These are phyloP conservation scores for Gymnarchus niloticus DNA, from an alignment of 2,113 vertebrate species.

Conservation along the genomic window DNA sequence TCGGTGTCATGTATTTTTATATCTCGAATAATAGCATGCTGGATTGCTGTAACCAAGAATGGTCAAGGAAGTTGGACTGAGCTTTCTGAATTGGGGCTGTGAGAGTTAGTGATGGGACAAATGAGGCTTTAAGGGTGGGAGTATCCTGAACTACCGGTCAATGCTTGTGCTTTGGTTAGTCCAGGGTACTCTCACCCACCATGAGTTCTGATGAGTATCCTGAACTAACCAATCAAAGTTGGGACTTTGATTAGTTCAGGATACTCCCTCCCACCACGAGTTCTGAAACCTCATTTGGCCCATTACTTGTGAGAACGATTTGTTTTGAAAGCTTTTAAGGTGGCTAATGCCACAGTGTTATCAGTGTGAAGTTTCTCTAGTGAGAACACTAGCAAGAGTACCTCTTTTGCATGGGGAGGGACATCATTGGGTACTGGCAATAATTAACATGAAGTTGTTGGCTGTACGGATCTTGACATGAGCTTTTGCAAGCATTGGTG, in stretches of 20 bases:
- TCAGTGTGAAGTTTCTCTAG: neutral
- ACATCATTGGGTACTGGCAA: neutral
- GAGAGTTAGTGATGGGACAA: no score
- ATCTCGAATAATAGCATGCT: neutral
- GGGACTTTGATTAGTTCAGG: no score
- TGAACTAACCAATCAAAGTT: no score
- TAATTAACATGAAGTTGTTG: neutral
- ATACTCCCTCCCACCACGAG: no score
- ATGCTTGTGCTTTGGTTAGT: no score
- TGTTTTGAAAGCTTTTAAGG: neutral
- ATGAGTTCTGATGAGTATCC: no score
- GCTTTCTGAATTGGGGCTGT: neutral
- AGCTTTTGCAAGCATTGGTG: neutral
- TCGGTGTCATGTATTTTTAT: neutral
- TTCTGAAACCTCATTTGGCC: no score
- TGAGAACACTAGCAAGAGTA: no score
- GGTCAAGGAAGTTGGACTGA: neutral
- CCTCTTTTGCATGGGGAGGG: neutral
- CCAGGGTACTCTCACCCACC: no score
- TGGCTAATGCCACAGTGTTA: neutral
- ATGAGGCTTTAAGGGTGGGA: no score
- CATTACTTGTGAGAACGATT: neutral
- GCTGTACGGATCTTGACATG: neutral
- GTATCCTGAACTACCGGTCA: no score
- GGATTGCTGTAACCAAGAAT: neutral